Evolutionary conservation across 2,888 invertebrate genomes (phyloP), one percentile per base, ranked within the genome.

Genomic region (Drosophila meridionalis): DNA sequence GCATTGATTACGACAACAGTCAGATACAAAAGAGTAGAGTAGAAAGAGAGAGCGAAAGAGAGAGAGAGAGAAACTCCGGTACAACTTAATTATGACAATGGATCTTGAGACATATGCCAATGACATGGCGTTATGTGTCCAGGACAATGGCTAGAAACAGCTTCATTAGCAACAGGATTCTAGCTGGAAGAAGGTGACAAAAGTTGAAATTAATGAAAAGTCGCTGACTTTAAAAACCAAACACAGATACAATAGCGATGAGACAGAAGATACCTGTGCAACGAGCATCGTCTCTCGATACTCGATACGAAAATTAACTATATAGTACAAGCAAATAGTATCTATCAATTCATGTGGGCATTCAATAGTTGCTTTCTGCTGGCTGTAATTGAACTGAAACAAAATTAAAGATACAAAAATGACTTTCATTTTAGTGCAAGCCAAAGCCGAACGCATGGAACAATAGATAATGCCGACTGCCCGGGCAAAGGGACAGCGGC

Each of bases 351-450:
- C 58, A 55, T 60, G 45, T 61, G 48, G 38, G 52, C 53, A 74
- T 78, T 75, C 60, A 75, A 77, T 82, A 78, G 79, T 42, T 42
- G 42, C 53, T 36, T 53, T 26, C 12, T 14, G 9, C 73, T 76
- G 76, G 47, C 52, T 50, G 50, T 69, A 73, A 76, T 57, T 80
- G 71, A 80, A 70, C 53, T 69, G 82, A 76, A 80, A 76, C 73
- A 80, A 76, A 86, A 89, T 89, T 86, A 84, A 89, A 88, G 88
- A 87, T 82, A 81, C 80, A 75, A 82, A 87, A 90, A 88, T 90
- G 91, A 90, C 90, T 90, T 90, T 90, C 91, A 91, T 80, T 91
- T 87, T 87, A 81, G 87, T 79, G 57, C 68, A 40, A 42, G 56
- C 69, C 55, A 62, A 62, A 67, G 50, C 56, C 66, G 62, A 38